Conservation (phyloP, 2,113 vertebrate genomes). For the Poeciliopsis turrubarensis region DNA sequence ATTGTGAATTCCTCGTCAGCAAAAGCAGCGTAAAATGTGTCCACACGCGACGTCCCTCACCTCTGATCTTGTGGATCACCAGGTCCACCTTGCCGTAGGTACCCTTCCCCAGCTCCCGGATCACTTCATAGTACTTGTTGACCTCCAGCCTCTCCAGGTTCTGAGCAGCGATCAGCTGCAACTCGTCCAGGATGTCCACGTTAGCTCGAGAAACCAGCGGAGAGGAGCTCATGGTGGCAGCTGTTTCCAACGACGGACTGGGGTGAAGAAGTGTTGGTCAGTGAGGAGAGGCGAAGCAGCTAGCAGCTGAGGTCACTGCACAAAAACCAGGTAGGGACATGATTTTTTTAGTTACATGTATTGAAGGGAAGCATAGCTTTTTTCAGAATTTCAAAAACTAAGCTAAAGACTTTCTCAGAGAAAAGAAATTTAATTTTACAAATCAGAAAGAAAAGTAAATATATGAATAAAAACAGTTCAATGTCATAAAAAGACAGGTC, state of each 20-base stretch:
- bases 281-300: slow-evolving; percentile 41
- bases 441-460: too few relatives aligned
- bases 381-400: too few relatives aligned
- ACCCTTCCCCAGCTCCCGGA: slow-evolving; percentile 83
- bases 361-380: too few relatives aligned
- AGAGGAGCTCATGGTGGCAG: slow-evolving; percentile 79
- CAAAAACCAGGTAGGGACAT: slow-evolving; percentile 8
- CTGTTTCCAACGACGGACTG: slow-evolving; percentile 18
- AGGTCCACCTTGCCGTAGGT: slow-evolving; percentile 85
- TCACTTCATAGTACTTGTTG: slow-evolving; percentile 83
- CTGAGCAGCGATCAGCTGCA: slow-evolving; percentile 81
- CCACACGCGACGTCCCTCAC: slow-evolving; percentile 53
- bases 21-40: not conserved
- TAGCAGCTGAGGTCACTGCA: slow-evolving; percentile 60
- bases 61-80: slow-evolving; percentile 82
- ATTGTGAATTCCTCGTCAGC: not conserved
- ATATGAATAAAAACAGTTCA: too few relatives aligned
- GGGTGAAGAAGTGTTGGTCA: not conserved
- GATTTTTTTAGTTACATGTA: not conserved
- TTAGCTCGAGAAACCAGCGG: slow-evolving; percentile 78
- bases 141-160: slow-evolving; percentile 81
- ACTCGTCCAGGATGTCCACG: slow-evolving; percentile 83
- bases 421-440: too few relatives aligned
- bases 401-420: too few relatives aligned
- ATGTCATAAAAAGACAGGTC: too few relatives aligned